Evolutionary conservation across 2,888 invertebrate genomes (phyloP), one percentile per base, ranked within the genome.

Genomic region (Lasioglossum marginatum): DNA sequence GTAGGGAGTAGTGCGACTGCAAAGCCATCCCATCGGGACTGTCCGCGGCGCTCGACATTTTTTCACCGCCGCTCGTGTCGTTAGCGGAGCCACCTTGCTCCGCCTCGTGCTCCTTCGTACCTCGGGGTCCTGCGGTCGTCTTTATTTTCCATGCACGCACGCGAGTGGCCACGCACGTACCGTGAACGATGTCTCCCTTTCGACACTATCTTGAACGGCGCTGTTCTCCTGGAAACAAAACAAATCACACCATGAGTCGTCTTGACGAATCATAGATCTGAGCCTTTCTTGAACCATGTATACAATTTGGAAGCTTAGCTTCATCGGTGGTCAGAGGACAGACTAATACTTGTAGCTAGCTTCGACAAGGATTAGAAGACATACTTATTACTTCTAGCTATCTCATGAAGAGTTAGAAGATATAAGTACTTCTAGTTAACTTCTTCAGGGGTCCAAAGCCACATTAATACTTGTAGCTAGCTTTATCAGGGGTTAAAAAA

Each of bases 1-100:
- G 97, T 94, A 98, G 96, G 95, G 98, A 98, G 96, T 98, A 98
- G 95, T 98, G 98, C 95, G 98, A 98, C 95, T 98, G 96, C 83
- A 95, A 94, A 93, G 95, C 94, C 93, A 95, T 95, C 89, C 93
- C 93, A 92, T 94, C 95, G 88, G 94, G 95, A 92, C 95, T 94
- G 81, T 92, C 94, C 87, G 92, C 92, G 92, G 92, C 90, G 92
- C 93, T 93, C 90, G 95, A 94, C 95, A 95, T 95, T 87, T 92
- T 94, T 92, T 91, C 88, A 87, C 86, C 87, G 86, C 79, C 90
- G 81, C 79, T 72, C 75, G 66, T 84, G 92, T 88, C 89, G 91
- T 89, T 91, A 88, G 92, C 91, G 94, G 88, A 94, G 94, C 94
- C 94, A 93, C 94, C 91, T 93, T 94, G 93, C 89, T 86, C 91